phyloP scores from a whole-genome alignment of 2,797 vertebrate genomes.

The Dipus sagitta region DNA sequence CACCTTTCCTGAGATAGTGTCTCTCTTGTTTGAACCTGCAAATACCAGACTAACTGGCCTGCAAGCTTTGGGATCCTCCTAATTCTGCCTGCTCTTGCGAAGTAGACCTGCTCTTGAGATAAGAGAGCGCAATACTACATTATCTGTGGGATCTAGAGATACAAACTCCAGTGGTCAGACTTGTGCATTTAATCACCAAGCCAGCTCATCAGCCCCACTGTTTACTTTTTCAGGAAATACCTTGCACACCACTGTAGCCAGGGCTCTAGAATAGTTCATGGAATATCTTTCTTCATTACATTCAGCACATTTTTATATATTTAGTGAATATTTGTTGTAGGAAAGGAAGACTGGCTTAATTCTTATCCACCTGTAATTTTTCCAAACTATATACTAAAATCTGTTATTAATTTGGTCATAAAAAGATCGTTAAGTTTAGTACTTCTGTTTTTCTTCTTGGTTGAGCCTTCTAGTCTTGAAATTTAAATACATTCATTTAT shows the following conservation, averaged over 20 bases:
- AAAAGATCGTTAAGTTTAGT: conserved; percentile 20
- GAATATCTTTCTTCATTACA: neutral
- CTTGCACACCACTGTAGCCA: neutral
- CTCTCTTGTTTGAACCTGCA: no score
- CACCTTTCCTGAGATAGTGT: no score
- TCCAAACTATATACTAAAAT: neutral
- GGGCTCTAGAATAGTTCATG: neutral
- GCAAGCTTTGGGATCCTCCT: no score
- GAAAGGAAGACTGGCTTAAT: conserved; percentile 1
- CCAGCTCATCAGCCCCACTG: no score
- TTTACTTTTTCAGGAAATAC: conserved; percentile 20
- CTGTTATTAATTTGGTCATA: neutral
- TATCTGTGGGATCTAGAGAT: no score
- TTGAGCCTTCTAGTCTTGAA: conserved; percentile 11
- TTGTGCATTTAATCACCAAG: no score
- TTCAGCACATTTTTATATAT: neutral
- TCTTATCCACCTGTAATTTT: neutral
- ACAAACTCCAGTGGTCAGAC: no score
- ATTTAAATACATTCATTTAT: conserved; percentile 14
- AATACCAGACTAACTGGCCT: no score
- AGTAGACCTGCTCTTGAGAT: no score
- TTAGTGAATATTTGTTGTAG: conserved; percentile 1
- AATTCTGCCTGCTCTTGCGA: no score
- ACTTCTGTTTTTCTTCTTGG: conserved; percentile 18
- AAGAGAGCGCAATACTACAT: no score